Conservation (phyloP, 2,113 vertebrate genomes). For the Maylandia zebra region DNA sequence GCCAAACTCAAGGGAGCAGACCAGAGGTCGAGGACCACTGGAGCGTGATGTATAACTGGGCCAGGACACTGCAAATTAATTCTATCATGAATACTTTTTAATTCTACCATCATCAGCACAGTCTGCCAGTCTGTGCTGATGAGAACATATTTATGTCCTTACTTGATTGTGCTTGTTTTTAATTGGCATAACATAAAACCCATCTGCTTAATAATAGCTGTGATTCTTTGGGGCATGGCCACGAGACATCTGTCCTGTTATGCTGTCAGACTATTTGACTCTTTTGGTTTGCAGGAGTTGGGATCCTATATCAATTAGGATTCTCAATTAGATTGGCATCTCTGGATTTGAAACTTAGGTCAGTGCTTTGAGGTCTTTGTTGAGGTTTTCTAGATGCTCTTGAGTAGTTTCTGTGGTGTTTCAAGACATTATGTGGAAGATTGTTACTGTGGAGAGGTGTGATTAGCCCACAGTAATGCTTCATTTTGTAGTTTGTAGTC, state of each 20-base stretch:
- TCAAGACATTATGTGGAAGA: background rate
- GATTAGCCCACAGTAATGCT: background rate
- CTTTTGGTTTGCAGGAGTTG: background rate
- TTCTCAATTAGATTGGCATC: background rate
- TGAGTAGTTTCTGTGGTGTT: background rate
- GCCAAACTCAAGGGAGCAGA: background rate
- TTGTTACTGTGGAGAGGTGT: background rate
- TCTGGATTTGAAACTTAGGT: background rate
- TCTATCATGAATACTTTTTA: background rate
- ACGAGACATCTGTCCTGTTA: background rate
- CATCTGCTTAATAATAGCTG: background rate
- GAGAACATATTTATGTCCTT: background rate
- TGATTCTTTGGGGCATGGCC: background rate
- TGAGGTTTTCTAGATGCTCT: background rate
- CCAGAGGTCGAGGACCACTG: constrained; percentile 19
- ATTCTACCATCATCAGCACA: background rate
- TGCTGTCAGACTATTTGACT: background rate
- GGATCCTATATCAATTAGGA: background rate
- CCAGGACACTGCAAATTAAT: constrained; percentile 7
- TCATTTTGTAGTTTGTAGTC: background rate
- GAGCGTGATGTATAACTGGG: background rate
- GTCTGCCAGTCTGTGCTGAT: background rate
- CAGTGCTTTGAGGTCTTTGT: background rate
- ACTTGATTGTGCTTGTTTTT: background rate
- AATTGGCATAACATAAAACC: background rate